Percentiles rank a stretch among this genome's conserved stretches.
Conservation (phyloP, 2,797 vertebrate genomes). For the Mormyrus hasselquistii region DNA sequence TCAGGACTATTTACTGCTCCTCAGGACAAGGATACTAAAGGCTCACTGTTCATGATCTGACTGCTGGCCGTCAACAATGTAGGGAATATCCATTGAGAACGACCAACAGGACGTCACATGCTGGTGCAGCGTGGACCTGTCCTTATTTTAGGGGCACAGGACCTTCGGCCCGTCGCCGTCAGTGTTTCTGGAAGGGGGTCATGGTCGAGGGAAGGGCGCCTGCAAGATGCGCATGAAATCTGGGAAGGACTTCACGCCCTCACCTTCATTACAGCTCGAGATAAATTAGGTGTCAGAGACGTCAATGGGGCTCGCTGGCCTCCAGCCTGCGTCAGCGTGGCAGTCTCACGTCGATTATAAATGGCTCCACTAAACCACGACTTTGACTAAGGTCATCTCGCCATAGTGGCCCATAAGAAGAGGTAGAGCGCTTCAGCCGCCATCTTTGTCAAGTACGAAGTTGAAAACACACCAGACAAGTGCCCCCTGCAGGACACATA, state of each 20-base stretch:
- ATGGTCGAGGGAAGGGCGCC: background rate
- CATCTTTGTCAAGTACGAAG: background rate
- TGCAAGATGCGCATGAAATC: background rate
- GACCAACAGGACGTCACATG: background rate
- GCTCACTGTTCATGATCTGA: background rate
- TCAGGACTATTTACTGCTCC: background rate
- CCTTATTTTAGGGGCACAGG: background rate
- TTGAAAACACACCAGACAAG: background rate
- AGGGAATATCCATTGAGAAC: background rate
- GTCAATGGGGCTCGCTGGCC: background rate
- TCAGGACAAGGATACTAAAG: background rate
- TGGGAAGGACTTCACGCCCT: background rate
- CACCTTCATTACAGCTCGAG: background rate
- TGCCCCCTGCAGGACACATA: background rate
- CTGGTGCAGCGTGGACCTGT: background rate
- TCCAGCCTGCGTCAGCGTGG: background rate
- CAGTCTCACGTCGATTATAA: background rate
- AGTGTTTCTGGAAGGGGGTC: background rate
- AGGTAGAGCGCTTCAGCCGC: background rate
- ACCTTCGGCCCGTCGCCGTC: background rate
- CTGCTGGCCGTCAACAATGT: background rate
- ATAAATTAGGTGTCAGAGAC: background rate
- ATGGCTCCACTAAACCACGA: background rate
- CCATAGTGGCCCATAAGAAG: background rate
- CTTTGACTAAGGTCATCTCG: background rate